Base-by-base conservation (phyloP, 2,888 invertebrate species). In the Napeogenes inachia region DNA sequence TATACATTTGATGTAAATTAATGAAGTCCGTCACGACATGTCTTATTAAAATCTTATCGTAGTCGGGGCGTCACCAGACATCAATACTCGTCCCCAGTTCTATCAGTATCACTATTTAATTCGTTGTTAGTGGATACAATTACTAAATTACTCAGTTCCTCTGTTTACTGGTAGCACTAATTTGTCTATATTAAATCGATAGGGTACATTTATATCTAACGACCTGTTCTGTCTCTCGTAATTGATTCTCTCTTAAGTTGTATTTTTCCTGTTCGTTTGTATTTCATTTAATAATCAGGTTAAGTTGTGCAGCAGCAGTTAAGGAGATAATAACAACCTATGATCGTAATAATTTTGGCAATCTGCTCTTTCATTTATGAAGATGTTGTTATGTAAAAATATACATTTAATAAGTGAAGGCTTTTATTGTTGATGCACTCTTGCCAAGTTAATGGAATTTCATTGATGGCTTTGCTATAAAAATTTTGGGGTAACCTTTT, bases 121-220 rank as follows among this genome's bases (percentile, higher is more conserved):
- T 88, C 78, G 79, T 82, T 83, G 86, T 86, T 85, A 85, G 85
- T 86, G 80, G 85, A 87, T 85, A 89, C 89, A 87, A 89, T 89
- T 88, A 89, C 86, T 87, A 87, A 88, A 89, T 89, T 87, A 89
- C 87, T 80, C 73, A 78, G 84, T 87, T 88, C 86, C 87, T 88
- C 81, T 81, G 74, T 73, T 76, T 73, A 74, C 73, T 73, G 69
- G 66, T 71, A 67, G 66, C 69, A 68, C 72, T 73, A 73, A 75
- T 75, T 75, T 72, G 69, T 74, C 71, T 70, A 70, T 71, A 73
- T 75, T 71, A 74, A 74, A 73, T 73, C 70, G 75, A 76, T 74
- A 71, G 68, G 70, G 63, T 67, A 70, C 72, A 66, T 68, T 68
- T 67, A 59, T 60, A 71, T 70, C 61, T 59, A 32, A 45, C 63